Evolutionary conservation across 1,140 invertebrate genomes (phyloP).

Genomic region (Cryptotermes secundus): DNA sequence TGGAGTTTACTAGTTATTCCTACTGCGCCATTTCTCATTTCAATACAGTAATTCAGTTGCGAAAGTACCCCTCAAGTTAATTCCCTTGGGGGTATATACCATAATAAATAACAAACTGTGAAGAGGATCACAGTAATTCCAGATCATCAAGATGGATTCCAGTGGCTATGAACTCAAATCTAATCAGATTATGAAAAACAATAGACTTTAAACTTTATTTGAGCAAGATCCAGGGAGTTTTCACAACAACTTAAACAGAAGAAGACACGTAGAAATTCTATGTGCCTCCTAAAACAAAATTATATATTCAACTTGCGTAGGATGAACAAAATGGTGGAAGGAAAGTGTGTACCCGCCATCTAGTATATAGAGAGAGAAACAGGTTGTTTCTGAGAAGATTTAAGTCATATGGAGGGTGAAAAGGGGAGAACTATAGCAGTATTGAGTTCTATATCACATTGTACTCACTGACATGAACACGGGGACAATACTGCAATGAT

Average conservation of each 20-base stretch:
- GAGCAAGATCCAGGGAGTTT: neutral
- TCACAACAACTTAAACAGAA: conserved; percentile 10
- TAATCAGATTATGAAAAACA: conserved; percentile 18
- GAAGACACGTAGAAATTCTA: conserved; percentile 4
- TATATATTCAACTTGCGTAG: conserved; percentile 5
- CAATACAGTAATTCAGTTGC: too few relatives aligned
- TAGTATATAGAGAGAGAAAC: neutral
- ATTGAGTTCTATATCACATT: neutral
- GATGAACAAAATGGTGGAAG: neutral
- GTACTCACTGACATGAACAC: neutral
- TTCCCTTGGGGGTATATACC: neutral
- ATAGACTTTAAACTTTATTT: conserved; percentile 7
- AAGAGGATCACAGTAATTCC: neutral
- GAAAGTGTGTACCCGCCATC: neutral
- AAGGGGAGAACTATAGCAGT: neutral
- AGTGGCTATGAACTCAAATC: neutral
- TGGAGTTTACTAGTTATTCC: neutral
- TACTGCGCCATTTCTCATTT: too few relatives aligned
- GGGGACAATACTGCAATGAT: too few relatives aligned
- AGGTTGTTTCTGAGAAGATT: neutral
- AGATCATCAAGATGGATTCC: neutral
- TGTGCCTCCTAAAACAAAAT: neutral
- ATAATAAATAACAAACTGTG: neutral
- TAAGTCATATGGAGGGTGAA: neutral
- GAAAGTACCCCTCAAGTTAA: too few relatives aligned